Base-by-base conservation (phyloP, 2,113 vertebrate genomes). In the Trogon surrucura region DNA sequence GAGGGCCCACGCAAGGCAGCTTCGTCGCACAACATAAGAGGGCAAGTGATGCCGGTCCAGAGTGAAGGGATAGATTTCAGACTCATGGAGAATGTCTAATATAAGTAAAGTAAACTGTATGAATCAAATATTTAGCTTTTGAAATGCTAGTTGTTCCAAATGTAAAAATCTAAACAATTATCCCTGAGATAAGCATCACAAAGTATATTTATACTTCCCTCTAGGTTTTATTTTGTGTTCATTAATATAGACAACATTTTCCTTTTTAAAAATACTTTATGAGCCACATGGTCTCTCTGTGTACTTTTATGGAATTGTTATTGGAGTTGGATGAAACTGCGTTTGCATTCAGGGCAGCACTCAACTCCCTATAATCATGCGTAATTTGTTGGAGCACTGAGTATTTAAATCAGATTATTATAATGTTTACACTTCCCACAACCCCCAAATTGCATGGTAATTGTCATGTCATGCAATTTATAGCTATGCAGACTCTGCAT, bases 351-450 rank as follows among this genome's bases (percentile, higher is more conserved):
- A 90, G 86, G 82, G 38, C 82, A 91, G 56, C 95, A 71, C 51
- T 80, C 67, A 83, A 27, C 64, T 93, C 72, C 62, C 77, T 93
- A 38, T 80, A 90, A 95, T 96, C 90, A 96, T 74, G 82, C 26
- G 61, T 94, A 95, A 94, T 96, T 95, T 95, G 90, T 88, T 90
- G 75, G 90, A 93, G 81, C 64, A 90, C 38, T 67, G 67, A 74
- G 72, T 91, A 96, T 93, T 96, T 89, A 96, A 95, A 97, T 95
- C 88, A 94, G 88, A 93, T 96, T 95, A 95, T 95, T 90, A 78
- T 67, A 91, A 96, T 94, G 94, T 96, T 96, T 96, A 95, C 85
- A 93, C 82, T 69, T 96, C 80, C 91, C 88, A 92, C 86, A 93
- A 88, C 72, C 88, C 82, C 60, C 82, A 94, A 77, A 94, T 88